phyloP scores from a whole-genome alignment of 2,113 vertebrate genomes.

The Piaya cayana region DNA sequence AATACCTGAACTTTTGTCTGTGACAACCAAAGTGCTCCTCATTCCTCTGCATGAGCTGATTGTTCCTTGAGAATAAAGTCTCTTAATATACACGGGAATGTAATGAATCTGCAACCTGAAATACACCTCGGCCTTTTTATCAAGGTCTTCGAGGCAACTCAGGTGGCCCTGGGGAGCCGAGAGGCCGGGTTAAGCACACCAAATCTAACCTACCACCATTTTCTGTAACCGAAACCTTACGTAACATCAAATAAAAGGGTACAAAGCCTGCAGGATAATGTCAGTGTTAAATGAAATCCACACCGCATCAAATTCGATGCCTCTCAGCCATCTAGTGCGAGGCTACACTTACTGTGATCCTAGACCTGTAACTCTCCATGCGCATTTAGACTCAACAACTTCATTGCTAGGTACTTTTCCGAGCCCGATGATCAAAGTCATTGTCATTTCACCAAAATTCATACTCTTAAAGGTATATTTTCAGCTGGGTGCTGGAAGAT shows the following conservation, averaged over 20 bases:
- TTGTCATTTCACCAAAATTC: conserved; percentile 7
- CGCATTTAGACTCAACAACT: not conserved
- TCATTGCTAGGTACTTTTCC: not conserved
- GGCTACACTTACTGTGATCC: not conserved
- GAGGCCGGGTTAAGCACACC: not conserved
- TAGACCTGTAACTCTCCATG: not conserved
- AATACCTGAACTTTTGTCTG: not conserved
- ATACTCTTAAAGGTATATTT: conserved; percentile 37
- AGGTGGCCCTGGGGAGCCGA: not conserved
- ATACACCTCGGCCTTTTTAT: not conserved
- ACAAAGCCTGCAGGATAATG: not conserved
- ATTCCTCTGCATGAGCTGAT: not conserved
- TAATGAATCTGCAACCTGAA: not conserved
- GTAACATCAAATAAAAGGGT: not conserved
- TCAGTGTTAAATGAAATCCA: not conserved
- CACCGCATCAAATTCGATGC: not conserved
- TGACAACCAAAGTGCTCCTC: not conserved
- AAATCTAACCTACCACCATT: not conserved
- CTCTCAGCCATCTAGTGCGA: not conserved
- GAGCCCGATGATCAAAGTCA: not conserved
- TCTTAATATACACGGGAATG: not conserved
- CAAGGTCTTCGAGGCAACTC: not conserved
- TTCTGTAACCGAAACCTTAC: not conserved
- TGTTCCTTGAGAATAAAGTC: not conserved
- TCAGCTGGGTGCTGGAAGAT: conserved; percentile 36